A percentile compares a stretch with the other conserved stretches of the same genome.
Evolutionary conservation across 92 coral and sea anemone species (phyloP).

Genomic region (Anthopleura xanthogrammica): DNA sequence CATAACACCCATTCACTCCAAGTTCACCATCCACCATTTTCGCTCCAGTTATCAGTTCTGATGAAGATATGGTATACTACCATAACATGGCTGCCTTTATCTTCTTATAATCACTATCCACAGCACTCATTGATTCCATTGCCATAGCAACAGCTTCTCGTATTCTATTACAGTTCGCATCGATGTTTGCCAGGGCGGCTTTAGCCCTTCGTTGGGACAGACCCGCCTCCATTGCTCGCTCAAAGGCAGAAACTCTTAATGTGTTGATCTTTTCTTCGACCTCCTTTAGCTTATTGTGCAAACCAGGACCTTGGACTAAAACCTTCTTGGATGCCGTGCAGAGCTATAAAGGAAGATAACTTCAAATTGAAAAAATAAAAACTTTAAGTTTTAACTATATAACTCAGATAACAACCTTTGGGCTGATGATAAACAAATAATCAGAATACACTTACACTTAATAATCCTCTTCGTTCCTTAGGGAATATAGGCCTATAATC

Average conservation of each 20-base stretch:
- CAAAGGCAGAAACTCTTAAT: constrained; percentile 66
- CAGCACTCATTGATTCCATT: constrained; percentile 91
- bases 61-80: constrained; percentile 21
- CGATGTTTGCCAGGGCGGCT: constrained; percentile 77
- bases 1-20: too few species aligned
- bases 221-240: constrained; percentile 68
- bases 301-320: constrained; percentile 71
- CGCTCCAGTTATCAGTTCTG: not conserved
- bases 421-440: not conserved
- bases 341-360: constrained; percentile 42
- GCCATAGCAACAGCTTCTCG: constrained; percentile 78
- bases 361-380: not conserved
- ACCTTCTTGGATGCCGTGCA: constrained; percentile 80
- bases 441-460: too few species aligned
- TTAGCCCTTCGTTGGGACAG: constrained; percentile 69
- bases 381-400: too few species aligned
- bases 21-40: too few species aligned
- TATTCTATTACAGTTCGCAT: constrained; percentile 79
- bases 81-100: constrained; percentile 98
- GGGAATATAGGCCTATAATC: too few species aligned
- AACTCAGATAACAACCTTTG: not conserved
- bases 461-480: too few species aligned
- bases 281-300: constrained; percentile 77
- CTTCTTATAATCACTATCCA: constrained; percentile 88
- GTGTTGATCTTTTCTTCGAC: constrained; percentile 65